Base-by-base conservation (phyloP, 2,888 invertebrate species). In the Eupithecia abbreviata region DNA sequence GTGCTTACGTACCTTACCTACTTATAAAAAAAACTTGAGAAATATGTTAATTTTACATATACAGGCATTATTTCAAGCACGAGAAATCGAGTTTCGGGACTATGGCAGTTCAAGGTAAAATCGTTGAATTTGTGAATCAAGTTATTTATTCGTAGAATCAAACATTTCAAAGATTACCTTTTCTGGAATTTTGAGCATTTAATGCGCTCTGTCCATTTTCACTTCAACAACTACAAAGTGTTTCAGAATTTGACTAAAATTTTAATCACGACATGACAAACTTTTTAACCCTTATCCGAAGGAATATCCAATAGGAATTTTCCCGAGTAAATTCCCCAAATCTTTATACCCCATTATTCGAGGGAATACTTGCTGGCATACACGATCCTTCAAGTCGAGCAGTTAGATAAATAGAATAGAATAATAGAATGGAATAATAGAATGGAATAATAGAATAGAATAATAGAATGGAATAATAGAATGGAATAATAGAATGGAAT, bases 271-370 rank as follows among this genome's bases (percentile, higher is more conserved):
- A 12, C 30, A 62, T 62, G 62, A 62, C 10, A 62, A 62, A 62
- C 62, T 62, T 47, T 69, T 47, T 47, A 47, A 69, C 30, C 51
- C 70, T 49, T 49, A 49, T 41, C 42, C 69, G 15, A 69, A 69
- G 62, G 30, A 69, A 69, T 30, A 43, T 51, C 45, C 58, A 74
- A 73, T 68, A 73, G 65, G 70, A 49, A 58, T 42, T 42, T 12
- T 75, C 13, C 49, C 42, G 65, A 75, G 58, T 75, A 72, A 73
- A 75, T 70, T 73, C 65, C 67, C 43, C 9, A 68, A 77, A 77
- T 71, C 77, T 71, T 73, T 74, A 74, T 67, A 71, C 42, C 65
- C 73, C 76, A 73, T 72, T 70, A 72, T 47, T 66, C 65, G 15
- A 55, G 71, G 71, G 75, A 77, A 77, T 62, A 62, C 62, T 30